Base-by-base conservation (phyloP, 2,113 vertebrate genomes). In the Entelurus aequoreus region DNA sequence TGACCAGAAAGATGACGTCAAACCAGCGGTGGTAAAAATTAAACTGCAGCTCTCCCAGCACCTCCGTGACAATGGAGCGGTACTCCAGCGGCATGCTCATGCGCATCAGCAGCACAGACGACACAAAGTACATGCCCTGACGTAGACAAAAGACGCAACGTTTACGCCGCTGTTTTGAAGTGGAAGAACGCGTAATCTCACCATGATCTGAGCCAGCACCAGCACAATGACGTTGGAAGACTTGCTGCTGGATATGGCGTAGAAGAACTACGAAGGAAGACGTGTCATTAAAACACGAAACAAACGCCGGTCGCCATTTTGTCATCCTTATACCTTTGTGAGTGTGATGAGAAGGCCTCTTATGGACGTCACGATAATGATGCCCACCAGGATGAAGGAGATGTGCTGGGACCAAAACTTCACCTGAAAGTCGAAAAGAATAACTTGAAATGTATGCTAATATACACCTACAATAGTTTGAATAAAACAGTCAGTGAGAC, bases 391-490 rank as follows among this genome's bases (percentile, higher is more conserved):
- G 75, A 99, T 99, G 87, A 99, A 99, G 68, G 96, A 97, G 77
- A 98, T 98, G 69, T 99, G 97, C 63, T 99, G 97, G 68, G 97
- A 99, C 96, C 96, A 99, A 88, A 99, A 98, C 86, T 98, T 99
- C 1, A 99, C 96, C 97, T 99, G 85, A 48, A n/a, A 46, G 10
- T 57, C 38, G 60, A 44, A 46, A 78, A 12, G 62, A 12, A 40
- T 6, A 42, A 42, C 8, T 42, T 9, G 10, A 46, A 46, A 12
- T 28, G 28, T 28, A 28, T 28, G 28, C 28, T 28, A 28, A 28
- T 28, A 28, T 28, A 28, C 28, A 28, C 28, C 28, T 3, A 3
- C 4, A 28, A 28, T 28, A 28, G 28, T 28, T 28, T 28, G 28
- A 28, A 28, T 28, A 28, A 28, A 28, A 28, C 4, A 28, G 28